phyloP scores from a whole-genome alignment of 2,888 invertebrate genomes.

The Lepeophtheirus nordmannii region DNA sequence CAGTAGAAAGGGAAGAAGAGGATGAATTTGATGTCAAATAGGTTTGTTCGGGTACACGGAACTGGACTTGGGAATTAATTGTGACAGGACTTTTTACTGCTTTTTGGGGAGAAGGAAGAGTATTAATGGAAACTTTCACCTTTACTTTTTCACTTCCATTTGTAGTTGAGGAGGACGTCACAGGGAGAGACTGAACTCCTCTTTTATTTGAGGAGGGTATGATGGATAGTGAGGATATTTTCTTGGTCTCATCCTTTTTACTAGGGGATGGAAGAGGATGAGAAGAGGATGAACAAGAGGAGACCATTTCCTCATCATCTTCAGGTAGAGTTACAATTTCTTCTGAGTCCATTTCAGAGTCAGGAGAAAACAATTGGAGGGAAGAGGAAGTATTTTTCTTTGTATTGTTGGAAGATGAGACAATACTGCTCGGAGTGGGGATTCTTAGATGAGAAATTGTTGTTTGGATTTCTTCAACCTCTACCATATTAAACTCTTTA shows the following conservation, averaged over 20 bases:
- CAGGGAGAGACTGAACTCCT: background rate
- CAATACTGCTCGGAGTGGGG: background rate
- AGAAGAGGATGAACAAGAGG: background rate
- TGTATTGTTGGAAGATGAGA: background rate
- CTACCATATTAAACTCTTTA: constrained; percentile 25
- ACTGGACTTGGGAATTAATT: background rate
- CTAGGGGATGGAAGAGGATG: background rate
- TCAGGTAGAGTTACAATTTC: constrained; percentile 13
- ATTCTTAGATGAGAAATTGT: constrained; percentile 26
- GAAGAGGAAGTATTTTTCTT: constrained; percentile 12
- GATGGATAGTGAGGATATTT: background rate
- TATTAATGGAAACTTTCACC: constrained; percentile 6
- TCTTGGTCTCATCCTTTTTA: constrained; percentile 1
- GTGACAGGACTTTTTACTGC: background rate
- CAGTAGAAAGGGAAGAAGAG: background rate
- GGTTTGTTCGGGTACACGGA: background rate
- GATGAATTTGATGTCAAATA: background rate
- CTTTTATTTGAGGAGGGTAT: background rate
- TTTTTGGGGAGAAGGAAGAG: constrained; percentile 11
- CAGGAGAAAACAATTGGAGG: background rate
- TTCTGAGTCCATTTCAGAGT: background rate
- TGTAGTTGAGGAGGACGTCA: background rate
- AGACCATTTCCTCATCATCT: background rate
- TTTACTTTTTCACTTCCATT: background rate
- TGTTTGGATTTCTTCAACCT: constrained; percentile 27